Percentiles rank a stretch among this genome's conserved stretches.
Conservation (phyloP, 2,797 vertebrate species). For the Onychomys torridus region DNA sequence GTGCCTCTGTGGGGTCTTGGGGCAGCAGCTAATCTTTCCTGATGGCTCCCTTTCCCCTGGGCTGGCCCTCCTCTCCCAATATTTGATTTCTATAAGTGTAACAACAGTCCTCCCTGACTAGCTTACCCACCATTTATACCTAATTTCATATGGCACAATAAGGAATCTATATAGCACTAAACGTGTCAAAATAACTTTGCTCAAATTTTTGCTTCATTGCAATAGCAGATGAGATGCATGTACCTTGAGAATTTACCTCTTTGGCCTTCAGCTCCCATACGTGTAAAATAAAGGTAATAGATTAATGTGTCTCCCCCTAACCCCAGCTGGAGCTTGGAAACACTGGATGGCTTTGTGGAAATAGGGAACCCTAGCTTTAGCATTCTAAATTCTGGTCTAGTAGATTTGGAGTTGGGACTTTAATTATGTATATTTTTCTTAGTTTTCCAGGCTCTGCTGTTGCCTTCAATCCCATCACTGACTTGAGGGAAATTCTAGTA, state of each 20-base stretch:
- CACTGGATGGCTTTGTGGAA: neutral
- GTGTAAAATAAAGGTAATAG: neutral
- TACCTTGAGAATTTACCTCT: neutral
- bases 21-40: neutral
- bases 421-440: conserved; percentile 24
- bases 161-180: conserved; percentile 41
- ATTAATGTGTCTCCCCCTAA: neutral
- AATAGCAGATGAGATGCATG: neutral
- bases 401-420: neutral
- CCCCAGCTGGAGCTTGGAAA: neutral
- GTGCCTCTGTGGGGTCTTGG: neutral
- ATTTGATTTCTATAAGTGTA: conserved; percentile 44
- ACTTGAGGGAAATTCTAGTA: neutral
- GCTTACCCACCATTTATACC: conserved; percentile 39
- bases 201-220: conserved; percentile 20
- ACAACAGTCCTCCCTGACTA: conserved; percentile 9
- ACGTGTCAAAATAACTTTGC: conserved; percentile 47
- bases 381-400: neutral
- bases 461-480: neutral
- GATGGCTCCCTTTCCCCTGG: neutral
- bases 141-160: conserved; percentile 57
- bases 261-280: neutral
- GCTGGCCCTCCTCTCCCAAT: neutral
- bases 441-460: neutral
- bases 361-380: neutral